Conservation (phyloP, 2,888 invertebrate genomes). For the Elegia similella region DNA sequence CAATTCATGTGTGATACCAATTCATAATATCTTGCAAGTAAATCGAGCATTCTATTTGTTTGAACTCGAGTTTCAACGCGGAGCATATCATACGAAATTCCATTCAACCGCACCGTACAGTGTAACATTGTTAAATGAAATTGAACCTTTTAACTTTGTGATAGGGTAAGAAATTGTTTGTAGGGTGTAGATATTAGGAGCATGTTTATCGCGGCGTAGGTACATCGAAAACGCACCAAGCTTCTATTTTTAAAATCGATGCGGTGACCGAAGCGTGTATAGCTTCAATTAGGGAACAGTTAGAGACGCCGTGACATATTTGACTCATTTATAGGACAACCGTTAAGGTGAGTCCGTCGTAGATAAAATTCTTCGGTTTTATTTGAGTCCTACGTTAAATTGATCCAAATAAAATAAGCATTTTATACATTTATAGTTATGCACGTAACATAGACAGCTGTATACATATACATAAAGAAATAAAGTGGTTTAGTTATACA, state of each 20-base stretch:
- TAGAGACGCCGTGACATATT: slow-evolving; percentile 30
- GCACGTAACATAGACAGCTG: no score
- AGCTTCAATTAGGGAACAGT: slow-evolving; percentile 66
- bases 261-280: slow-evolving; percentile 74
- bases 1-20: slow-evolving; percentile 26
- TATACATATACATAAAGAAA: no score
- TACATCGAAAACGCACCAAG: slow-evolving; percentile 73
- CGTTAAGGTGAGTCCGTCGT: slow-evolving; percentile 6
- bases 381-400: not conserved
- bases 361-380: not conserved
- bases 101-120: slow-evolving; percentile 51
- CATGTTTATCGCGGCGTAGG: slow-evolving; percentile 53
- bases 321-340: slow-evolving; percentile 16
- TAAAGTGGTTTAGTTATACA: no score
- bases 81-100: slow-evolving; percentile 67
- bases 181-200: slow-evolving; percentile 31
- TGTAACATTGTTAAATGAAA: slow-evolving; percentile 12
- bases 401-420: not conserved
- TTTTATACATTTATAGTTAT: no score
- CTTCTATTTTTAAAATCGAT: slow-evolving; percentile 80
- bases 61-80: slow-evolving; percentile 66
- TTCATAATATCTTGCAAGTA: slow-evolving; percentile 53
- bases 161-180: slow-evolving; percentile 35
- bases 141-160: slow-evolving; percentile 39
- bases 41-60: slow-evolving; percentile 68